These are phyloP conservation scores for Alca torda DNA, from an alignment of 2,797 vertebrate genomes.

Conservation along the genomic window DNA sequence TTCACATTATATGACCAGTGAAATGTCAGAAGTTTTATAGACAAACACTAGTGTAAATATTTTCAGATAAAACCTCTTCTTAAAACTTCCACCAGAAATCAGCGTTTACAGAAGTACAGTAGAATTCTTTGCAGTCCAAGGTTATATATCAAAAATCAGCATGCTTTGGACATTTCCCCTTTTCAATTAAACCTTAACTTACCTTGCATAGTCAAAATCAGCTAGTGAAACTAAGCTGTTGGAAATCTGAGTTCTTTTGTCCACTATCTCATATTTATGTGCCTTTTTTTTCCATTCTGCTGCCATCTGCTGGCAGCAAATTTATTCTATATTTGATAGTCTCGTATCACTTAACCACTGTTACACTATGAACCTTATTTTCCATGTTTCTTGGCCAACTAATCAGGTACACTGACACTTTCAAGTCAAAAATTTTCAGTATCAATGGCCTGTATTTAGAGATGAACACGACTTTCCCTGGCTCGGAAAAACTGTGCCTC, in stretches of 20 bases:
- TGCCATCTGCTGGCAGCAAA: constrained; percentile 71
- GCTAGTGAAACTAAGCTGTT: constrained; percentile 19
- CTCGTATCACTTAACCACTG: neutral
- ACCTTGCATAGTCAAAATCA: constrained; percentile 50
- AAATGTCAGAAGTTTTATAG: neutral
- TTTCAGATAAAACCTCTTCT: neutral
- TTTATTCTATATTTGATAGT: neutral
- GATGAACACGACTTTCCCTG: neutral
- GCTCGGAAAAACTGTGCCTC: neutral
- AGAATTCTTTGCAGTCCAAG: neutral
- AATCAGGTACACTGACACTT: neutral
- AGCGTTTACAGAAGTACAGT: neutral
- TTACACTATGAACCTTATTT: neutral
- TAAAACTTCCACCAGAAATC: neutral
- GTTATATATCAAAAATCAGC: neutral
- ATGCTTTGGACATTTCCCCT: neutral
- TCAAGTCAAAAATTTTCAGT: constrained; percentile 31
- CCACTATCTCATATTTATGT: neutral
- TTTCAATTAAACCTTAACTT: constrained; percentile 24
- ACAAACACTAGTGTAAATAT: neutral
- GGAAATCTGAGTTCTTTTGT: constrained; percentile 49
- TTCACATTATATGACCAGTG: neutral
- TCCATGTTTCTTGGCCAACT: constrained; percentile 5
- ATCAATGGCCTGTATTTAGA: neutral
- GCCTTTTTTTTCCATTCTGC: constrained; percentile 40